These are phyloP conservation scores for Saxidomus purpurata DNA, from an alignment of 1,140 invertebrate species.

Conservation along the genomic window DNA sequence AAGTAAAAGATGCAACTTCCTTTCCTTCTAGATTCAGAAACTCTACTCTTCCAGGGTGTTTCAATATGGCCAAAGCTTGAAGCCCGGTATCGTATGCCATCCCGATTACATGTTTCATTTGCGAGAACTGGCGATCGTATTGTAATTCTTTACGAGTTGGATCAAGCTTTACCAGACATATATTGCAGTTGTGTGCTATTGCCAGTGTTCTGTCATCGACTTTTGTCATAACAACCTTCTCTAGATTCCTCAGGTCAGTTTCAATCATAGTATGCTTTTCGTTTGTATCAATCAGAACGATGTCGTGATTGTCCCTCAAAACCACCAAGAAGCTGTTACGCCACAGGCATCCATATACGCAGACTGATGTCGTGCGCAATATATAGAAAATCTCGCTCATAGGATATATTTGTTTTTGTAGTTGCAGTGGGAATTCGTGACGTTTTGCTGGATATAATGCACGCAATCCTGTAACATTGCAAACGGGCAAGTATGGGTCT, in stretches of 20 bases:
- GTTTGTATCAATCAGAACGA: neutral
- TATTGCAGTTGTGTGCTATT: neutral
- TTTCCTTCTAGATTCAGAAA: neutral
- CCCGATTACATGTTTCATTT: neutral
- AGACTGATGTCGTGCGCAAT: neutral
- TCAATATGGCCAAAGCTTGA: neutral
- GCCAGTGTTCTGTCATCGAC: neutral
- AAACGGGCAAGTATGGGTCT: neutral
- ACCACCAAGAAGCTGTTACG: neutral
- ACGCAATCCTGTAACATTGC: neutral
- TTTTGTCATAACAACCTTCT: neutral
- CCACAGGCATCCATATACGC: neutral
- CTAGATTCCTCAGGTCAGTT: neutral
- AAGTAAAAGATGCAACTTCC: neutral
- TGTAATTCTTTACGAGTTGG: neutral
- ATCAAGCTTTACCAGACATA: neutral
- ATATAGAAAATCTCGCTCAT: neutral
- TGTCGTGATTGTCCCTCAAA: neutral
- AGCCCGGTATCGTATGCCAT: neutral
- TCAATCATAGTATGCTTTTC: neutral
- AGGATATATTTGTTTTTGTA: neutral
- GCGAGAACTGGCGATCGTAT: neutral
- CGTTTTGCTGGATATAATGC: neutral
- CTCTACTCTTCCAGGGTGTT: neutral
- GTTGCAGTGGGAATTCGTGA: neutral